Percentiles rank a stretch among this genome's conserved stretches.
Evolutionary conservation across 1,140 invertebrate species (phyloP).

Genomic region (Scaptomyza graminum): DNA sequence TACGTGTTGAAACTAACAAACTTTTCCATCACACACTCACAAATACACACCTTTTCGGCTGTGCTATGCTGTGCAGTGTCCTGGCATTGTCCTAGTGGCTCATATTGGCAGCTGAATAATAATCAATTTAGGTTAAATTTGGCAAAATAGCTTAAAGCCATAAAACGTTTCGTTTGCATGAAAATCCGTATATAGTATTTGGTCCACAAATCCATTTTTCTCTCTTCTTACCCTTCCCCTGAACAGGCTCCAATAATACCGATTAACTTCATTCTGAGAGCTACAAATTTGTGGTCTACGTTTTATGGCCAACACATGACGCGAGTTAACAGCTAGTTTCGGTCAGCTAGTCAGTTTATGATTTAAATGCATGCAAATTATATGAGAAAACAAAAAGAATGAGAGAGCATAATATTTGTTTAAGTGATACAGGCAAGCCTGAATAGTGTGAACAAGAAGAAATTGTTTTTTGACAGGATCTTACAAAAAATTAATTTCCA

Average conservation of each 20-base stretch:
- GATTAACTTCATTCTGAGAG: slow-evolving; percentile 71
- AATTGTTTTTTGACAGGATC: neutral
- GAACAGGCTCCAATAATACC: slow-evolving; percentile 40
- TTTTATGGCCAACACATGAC: slow-evolving; percentile 50
- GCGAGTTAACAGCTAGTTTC: neutral
- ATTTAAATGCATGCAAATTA: neutral
- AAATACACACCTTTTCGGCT: too few species aligned
- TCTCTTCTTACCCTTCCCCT: neutral
- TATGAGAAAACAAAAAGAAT: too few species aligned
- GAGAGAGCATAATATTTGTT: neutral
- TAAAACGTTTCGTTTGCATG: slow-evolving; percentile 58
- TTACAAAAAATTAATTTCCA: neutral
- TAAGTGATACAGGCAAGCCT: neutral
- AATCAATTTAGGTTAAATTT: slow-evolving; percentile 76
- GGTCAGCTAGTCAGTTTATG: neutral
- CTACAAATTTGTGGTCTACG: slow-evolving; percentile 63
- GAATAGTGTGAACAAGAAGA: too few species aligned
- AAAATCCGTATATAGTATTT: slow-evolving; percentile 6
- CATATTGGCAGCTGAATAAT: slow-evolving; percentile 53
- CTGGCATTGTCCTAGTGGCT: neutral
- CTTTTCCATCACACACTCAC: slow-evolving; percentile 30
- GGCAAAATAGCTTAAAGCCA: slow-evolving; percentile 71
- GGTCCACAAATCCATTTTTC: too few species aligned
- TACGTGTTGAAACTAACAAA: slow-evolving; percentile 81
- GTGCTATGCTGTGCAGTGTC: too few species aligned